These are phyloP conservation scores for Aplocera efformata DNA, from an alignment of 2,888 invertebrate species.

Conservation along the genomic window DNA sequence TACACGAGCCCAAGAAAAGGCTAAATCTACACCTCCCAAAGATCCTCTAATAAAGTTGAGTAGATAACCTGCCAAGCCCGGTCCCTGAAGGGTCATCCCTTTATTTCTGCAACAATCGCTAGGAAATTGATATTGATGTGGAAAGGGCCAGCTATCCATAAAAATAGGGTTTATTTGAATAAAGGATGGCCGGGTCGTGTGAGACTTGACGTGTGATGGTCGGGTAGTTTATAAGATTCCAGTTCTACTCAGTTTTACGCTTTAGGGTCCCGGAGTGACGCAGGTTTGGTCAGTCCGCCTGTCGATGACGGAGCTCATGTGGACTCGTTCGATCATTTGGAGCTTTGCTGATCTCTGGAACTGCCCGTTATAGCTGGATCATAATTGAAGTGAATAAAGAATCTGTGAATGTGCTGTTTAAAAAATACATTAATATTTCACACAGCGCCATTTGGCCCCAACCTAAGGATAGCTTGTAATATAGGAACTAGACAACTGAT, in stretches of 20 bases:
- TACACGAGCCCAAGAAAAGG: slow-evolving; percentile 19
- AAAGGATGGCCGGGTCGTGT: slow-evolving; percentile 71
- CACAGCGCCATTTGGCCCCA: too few species aligned
- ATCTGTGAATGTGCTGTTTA: too few species aligned
- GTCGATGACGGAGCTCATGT: slow-evolving; percentile 35
- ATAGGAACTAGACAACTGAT: too few species aligned
- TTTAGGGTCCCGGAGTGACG: slow-evolving; percentile 43
- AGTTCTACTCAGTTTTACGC: slow-evolving; percentile 31
- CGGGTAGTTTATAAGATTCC: slow-evolving; percentile 30
- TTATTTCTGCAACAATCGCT: slow-evolving; percentile 80
- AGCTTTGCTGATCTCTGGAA: neutral
- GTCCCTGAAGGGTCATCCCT: slow-evolving; percentile 79
- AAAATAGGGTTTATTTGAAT: slow-evolving; percentile 81
- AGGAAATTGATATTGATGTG: slow-evolving; percentile 80
- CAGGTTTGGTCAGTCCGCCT: slow-evolving; percentile 40
- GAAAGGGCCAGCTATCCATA: slow-evolving; percentile 79
- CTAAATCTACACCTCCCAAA: slow-evolving; percentile 47
- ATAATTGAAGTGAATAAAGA: too few species aligned
- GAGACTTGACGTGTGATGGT: slow-evolving; percentile 62
- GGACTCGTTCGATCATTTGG: slow-evolving; percentile 28
- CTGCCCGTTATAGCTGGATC: too few species aligned
- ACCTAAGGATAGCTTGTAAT: too few species aligned
- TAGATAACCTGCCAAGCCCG: slow-evolving; percentile 59
- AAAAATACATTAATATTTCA: too few species aligned
- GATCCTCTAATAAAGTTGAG: slow-evolving; percentile 71